Evolutionary conservation across 2,888 invertebrate species (phyloP).

Genomic region (Cryptocephalus primarius): DNA sequence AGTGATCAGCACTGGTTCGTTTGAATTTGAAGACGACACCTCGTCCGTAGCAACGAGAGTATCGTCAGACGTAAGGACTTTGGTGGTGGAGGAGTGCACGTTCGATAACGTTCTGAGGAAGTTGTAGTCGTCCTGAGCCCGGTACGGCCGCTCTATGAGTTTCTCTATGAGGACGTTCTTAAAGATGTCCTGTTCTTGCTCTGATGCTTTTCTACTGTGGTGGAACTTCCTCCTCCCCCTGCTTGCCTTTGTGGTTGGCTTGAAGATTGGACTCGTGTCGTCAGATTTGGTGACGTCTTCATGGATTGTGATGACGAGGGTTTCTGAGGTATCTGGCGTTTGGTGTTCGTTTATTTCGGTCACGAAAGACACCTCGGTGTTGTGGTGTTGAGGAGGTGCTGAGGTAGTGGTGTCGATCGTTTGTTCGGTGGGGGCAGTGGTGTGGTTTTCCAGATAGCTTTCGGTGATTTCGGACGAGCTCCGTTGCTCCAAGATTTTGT

Average conservation of each 20-base stretch:
- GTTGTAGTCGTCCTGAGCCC: slow-evolving; percentile 14
- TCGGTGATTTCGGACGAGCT: not conserved
- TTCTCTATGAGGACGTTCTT: slow-evolving; percentile 9
- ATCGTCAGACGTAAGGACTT: not conserved
- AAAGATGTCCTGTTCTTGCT: slow-evolving; percentile 6
- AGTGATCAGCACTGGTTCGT: not conserved
- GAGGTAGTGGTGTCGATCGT: not conserved
- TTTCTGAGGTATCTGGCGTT: not conserved
- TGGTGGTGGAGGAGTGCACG: slow-evolving; percentile 6
- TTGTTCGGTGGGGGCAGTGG: not conserved
- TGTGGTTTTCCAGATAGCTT: not conserved
- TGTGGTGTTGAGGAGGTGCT: not conserved
- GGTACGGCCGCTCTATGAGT: slow-evolving; percentile 9
- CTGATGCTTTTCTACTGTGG: not conserved
- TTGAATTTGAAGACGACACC: not conserved
- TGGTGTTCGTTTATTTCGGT: not conserved
- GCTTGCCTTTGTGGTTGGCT: slow-evolving; percentile 1
- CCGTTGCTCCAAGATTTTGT: not conserved
- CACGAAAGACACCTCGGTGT: not conserved
- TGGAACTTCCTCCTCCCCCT: slow-evolving; percentile 6
- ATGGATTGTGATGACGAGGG: not conserved
- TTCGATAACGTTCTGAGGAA: slow-evolving; percentile 11
- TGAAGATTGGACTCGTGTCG: too few species aligned
- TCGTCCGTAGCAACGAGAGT: slow-evolving; percentile 1
- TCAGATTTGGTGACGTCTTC: too few species aligned